Evolutionary conservation across 2,113 vertebrate genomes (phyloP).

Genomic region (Pyxicephalus adspersus): DNA sequence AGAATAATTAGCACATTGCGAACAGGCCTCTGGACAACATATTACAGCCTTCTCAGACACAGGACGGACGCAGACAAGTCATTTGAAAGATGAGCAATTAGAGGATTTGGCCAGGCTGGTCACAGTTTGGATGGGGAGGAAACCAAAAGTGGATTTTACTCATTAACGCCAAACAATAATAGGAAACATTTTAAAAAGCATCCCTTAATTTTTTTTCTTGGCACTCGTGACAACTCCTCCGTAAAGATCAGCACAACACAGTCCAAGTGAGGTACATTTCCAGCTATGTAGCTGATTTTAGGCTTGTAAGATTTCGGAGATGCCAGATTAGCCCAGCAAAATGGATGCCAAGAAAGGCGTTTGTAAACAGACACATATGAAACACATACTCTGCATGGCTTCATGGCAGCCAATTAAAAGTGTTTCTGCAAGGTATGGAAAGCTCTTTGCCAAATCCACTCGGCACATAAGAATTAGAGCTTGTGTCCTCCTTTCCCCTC

Average conservation of each 20-base stretch:
- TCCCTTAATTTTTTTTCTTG: not conserved
- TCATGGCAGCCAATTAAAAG: too few relatives aligned
- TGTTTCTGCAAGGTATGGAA: too few relatives aligned
- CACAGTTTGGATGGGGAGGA: not conserved
- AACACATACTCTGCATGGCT: too few relatives aligned
- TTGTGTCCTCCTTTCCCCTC: too few relatives aligned
- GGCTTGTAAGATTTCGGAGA: too few relatives aligned
- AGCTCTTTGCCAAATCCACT: too few relatives aligned
- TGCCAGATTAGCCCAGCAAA: too few relatives aligned
- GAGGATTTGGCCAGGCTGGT: not conserved
- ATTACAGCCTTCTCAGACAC: conserved; percentile 25
- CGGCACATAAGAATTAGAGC: too few relatives aligned
- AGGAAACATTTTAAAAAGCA: not conserved
- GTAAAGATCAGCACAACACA: not conserved
- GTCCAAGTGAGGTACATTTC: not conserved
- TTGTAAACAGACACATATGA: too few relatives aligned
- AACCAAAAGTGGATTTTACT: not conserved
- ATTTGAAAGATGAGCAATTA: conserved; percentile 24
- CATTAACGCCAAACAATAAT: conserved; percentile 3
- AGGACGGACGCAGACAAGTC: conserved; percentile 17
- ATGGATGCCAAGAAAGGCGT: too few relatives aligned
- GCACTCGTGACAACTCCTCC: not conserved
- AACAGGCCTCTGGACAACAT: conserved; percentile 35
- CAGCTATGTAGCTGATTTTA: too few relatives aligned
- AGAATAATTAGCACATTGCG: conserved; percentile 49